A percentile compares a stretch with the other conserved stretches of the same genome.
Evolutionary conservation across 2,797 vertebrate genomes (phyloP).

Genomic region (Limnodromus scolopaceus): DNA sequence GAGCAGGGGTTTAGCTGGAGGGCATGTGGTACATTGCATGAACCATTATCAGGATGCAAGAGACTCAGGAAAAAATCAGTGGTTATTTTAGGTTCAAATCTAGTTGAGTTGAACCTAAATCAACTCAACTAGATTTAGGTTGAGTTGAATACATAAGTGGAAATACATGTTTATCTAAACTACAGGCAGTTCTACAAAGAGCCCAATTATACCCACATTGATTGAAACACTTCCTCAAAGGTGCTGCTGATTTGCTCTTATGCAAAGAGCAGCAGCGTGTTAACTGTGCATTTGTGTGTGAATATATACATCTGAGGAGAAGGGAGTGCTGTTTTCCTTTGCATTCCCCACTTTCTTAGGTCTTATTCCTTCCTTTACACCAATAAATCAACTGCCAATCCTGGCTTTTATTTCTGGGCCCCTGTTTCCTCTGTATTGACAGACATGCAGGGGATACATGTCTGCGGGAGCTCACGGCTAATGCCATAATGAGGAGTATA

Average conservation of each 20-base stretch:
- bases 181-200: background rate
- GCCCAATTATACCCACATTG: background rate
- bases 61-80: background rate
- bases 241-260: background rate
- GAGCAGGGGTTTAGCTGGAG: background rate
- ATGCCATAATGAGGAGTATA: background rate
- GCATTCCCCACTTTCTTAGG: background rate
- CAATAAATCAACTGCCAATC: background rate
- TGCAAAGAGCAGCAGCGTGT: background rate
- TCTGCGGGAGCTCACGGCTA: background rate
- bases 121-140: background rate
- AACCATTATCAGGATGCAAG: background rate
- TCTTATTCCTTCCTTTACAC: background rate
- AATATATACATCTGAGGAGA: background rate
- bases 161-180: background rate
- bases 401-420: background rate
- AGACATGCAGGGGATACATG: background rate
- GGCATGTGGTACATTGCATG: fast-evolving
- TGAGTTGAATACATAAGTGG: background rate
- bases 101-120: no score
- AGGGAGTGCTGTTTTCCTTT: background rate
- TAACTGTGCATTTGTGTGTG: background rate
- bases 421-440: background rate
- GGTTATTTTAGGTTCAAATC: no score
- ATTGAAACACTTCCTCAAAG: background rate